A percentile compares a stretch with the other conserved stretches of the same genome.
phyloP scores from a whole-genome alignment of 2,797 vertebrate species.

The Callimico goeldii region DNA sequence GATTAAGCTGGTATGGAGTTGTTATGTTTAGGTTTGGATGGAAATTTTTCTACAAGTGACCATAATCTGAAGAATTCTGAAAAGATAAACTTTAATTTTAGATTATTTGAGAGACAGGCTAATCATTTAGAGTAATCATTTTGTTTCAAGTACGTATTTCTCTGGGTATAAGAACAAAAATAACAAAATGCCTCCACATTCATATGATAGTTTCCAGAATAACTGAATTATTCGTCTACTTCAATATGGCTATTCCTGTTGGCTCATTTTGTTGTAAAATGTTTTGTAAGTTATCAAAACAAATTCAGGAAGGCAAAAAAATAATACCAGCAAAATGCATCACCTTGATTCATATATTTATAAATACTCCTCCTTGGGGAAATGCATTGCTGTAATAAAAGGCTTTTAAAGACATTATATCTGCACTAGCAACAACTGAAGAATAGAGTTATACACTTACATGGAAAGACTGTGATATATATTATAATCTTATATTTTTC shows the following conservation, averaged over 20 bases:
- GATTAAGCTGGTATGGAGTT: background rate
- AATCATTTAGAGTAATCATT: background rate
- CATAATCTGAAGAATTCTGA: constrained; percentile 17
- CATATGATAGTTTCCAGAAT: constrained; percentile 13
- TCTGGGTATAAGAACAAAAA: background rate
- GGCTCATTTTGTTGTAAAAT: constrained; percentile 51
- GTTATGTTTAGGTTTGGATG: background rate
- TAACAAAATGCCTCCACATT: background rate
- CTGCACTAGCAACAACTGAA: constrained; percentile 69
- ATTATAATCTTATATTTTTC: constrained; percentile 68
- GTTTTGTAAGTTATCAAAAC: constrained; percentile 60
- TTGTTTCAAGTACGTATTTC: constrained; percentile 1
- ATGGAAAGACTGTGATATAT: constrained; percentile 43
- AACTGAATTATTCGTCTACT: constrained; percentile 34
- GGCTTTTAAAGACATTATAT: constrained; percentile 52
- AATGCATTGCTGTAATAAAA: constrained; percentile 66
- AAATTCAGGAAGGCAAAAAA: constrained; percentile 63
- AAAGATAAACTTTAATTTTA: background rate
- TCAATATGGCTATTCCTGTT: constrained; percentile 40
- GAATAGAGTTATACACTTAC: constrained; percentile 60
- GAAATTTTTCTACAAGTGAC: background rate
- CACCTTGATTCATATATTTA: constrained; percentile 66
- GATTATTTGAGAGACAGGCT: background rate
- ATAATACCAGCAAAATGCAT: constrained; percentile 46
- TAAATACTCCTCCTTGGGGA: constrained; percentile 52